phyloP scores from a whole-genome alignment of 2,797 vertebrate genomes.

The Rhodeus uyekii region DNA sequence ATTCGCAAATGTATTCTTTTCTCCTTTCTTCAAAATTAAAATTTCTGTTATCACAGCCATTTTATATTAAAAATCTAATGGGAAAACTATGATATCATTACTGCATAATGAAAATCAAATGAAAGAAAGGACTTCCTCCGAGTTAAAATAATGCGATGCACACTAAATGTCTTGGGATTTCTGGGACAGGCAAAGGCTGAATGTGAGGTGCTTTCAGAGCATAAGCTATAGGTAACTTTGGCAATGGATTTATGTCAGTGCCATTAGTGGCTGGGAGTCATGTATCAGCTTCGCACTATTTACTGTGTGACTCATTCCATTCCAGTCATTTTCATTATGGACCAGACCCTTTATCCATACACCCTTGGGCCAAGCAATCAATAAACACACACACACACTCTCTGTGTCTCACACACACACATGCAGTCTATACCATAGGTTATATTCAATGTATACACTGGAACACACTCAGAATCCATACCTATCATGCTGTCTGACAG shows the following conservation, averaged over 20 bases:
- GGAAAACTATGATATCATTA: neutral
- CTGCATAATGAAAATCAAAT: neutral
- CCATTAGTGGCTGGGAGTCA: constrained; percentile 24
- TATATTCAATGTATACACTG: constrained; percentile 16
- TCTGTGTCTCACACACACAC: neutral
- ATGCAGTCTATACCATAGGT: constrained; percentile 1
- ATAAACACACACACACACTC: constrained; percentile 12
- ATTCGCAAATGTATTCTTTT: neutral
- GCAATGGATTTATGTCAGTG: constrained; percentile 28
- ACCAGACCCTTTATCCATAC: constrained; percentile 43
- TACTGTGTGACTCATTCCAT: constrained; percentile 43
- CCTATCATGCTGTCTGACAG: neutral
- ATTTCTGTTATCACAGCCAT: neutral
- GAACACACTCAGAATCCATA: constrained; percentile 15
- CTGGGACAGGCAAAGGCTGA: neutral
- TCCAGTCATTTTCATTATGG: constrained; percentile 43
- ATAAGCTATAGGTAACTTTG: constrained; percentile 19
- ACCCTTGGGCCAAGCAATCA: constrained; percentile 39
- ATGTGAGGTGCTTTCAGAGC: constrained; percentile 17
- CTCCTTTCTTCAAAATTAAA: neutral
- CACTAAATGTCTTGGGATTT: constrained; percentile 11
- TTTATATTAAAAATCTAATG: neutral
- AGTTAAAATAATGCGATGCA: neutral
- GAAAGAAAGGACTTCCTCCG: neutral
- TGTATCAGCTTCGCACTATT: constrained; percentile 39